Evolutionary conservation across 2,797 vertebrate genomes (phyloP), one percentile per base, ranked within the genome.

Genomic region (Malacoraja senta): DNA sequence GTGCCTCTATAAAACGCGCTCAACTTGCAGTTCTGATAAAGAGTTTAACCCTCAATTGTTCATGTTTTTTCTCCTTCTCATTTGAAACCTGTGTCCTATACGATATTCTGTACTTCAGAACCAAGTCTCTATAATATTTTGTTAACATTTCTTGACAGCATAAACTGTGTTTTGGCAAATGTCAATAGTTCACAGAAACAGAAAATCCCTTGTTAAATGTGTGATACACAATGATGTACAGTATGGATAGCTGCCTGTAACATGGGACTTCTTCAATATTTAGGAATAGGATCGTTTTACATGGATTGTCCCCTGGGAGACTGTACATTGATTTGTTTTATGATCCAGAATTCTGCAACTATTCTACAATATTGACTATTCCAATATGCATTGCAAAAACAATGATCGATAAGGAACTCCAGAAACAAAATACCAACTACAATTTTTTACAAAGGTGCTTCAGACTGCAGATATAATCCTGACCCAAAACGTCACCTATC

Each of bases 321-420:
- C 15, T 2, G 26, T 12, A 83, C 21, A 26, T 24, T 24, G 9
- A n/a, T 32, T 65, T n/a, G 10, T 32, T 65, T 86, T 68, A 17
- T 88, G 63, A 68, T 88, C 32, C 61, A 88, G 61, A 68, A 88
- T 88, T 35, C n/a, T 68, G n/a, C 65, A 88, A 68, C 15, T 65
- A 83, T 26, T 83, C 81, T 61, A n/a, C n/a, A 88, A 86, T 86
- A 86, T 32, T 86, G 58, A 21, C 44, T 53, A 26, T 24, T 21
- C 9, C 10, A 83, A 68, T 1, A 17, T 8, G 24, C 21, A 74
- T 74, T 74, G 3, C 71, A 74, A 74, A 74, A 74, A 53, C 4
- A 6, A 53, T 21, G 24, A 21, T 21, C 21, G 24, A 21, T 74
- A 7, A 26, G 71, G 71, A 8, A 74, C 21, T 26, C 21, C 1